Base-by-base conservation (phyloP, 2,113 vertebrate genomes). In the Clupea harengus region DNA sequence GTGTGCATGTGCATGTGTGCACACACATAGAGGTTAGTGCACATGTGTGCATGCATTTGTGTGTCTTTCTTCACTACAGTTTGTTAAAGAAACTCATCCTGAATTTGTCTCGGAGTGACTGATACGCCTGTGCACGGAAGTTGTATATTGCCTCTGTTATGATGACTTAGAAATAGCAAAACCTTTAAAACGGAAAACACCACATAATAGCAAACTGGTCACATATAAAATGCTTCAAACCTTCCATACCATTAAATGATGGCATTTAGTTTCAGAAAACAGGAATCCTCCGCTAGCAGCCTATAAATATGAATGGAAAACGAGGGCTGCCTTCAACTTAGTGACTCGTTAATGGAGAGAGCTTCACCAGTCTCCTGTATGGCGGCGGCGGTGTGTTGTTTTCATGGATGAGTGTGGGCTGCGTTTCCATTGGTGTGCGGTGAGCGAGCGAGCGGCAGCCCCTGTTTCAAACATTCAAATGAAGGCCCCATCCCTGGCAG, bases 401-500 rank as follows among this genome's bases (percentile, higher is more conserved):
- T 28, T 32, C 64, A 32, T 72, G 25, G 64, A 72, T 72, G 28
- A 32, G 64, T 32, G 64, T 72, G 64, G 64, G 64, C 25, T 72
- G 64, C 0, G 64, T 72, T 72, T 72, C 64, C 64, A 32, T 72
- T 20, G 5, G 18, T 22, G 54, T 22, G 54, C 18, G 54, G 15
- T 20, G 52, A 5, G 6, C 3, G 10, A 39, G 67, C 4, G 13
- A 78, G 64, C 64, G 28, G 64, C 72, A 78, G 72, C 72, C 72
- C 13, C 72, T 78, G 72, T 10, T 85, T 86, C 39, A 47, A 75
- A 72, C 46, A 81, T 83, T 82, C 80, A 83, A 85, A 82, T 85
- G 83, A 87, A 88, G 72, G 72, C 83, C 84, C 80, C 52, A 81
- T 88, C 83, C 81, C 87, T 75, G 87, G 47, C 87, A 84, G 83